Percentiles rank a stretch among this genome's conserved stretches.
Evolutionary conservation across 2,113 vertebrate species (phyloP).

Genomic region (Dermatemys mawii): DNA sequence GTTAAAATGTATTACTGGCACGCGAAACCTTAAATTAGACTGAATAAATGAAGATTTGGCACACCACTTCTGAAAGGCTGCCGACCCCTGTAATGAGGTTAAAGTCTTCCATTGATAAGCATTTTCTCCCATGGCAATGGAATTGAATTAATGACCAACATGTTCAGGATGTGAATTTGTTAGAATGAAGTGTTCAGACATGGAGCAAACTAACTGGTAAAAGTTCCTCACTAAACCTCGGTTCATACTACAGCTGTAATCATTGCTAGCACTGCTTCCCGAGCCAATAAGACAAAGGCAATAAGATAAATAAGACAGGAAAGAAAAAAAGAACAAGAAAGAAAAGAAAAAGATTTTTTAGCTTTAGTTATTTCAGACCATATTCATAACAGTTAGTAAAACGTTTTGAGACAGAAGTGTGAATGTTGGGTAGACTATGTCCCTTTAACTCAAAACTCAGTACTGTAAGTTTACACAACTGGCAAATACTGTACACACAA

Average conservation of each 20-base stretch:
- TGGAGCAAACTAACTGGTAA: neutral
- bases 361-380: neutral
- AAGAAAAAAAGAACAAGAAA: neutral
- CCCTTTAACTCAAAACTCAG: neutral
- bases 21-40: too few relatives aligned
- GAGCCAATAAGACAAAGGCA: neutral
- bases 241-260: neutral
- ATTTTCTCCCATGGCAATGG: neutral
- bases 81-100: neutral
- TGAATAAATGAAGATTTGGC: too few relatives aligned
- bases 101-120: conserved; percentile 6
- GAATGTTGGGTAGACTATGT: neutral
- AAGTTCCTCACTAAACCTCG: neutral
- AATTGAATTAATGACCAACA: neutral
- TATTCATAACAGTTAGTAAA: neutral
- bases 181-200: neutral
- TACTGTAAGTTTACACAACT: neutral
- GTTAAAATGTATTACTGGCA: too few relatives aligned
- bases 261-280: neutral
- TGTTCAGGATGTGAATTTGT: neutral
- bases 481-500: neutral
- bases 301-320: neutral
- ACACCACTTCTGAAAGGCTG: too few relatives aligned
- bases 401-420: neutral
- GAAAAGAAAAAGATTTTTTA: neutral